Conservation (phyloP, 2,113 vertebrate genomes). For the Channa argus region DNA sequence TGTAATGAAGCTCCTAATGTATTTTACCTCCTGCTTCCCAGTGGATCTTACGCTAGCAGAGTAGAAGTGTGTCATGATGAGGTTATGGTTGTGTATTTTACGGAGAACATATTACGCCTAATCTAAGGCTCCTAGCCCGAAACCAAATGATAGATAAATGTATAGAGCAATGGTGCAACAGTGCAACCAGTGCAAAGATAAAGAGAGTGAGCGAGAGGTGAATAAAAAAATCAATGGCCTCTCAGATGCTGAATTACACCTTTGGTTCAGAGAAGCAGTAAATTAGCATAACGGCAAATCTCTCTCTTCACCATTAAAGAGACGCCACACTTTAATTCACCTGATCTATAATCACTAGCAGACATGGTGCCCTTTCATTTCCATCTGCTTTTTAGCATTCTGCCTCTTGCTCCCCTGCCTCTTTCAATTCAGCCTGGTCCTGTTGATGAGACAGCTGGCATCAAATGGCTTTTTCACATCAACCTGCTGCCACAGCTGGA, state of each 20-base stretch:
- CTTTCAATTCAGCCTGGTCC: slow-evolving; percentile 35
- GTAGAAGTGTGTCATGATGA: background rate
- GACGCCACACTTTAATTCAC: slow-evolving; percentile 61
- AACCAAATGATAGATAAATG: slow-evolving; percentile 61
- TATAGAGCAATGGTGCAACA: slow-evolving; percentile 30
- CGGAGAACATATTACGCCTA: background rate
- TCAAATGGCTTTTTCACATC: slow-evolving; percentile 62
- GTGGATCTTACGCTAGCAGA: background rate
- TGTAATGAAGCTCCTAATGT: slow-evolving; percentile 35
- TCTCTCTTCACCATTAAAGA: slow-evolving; percentile 48
- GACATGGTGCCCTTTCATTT: slow-evolving; percentile 62
- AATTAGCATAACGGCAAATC: slow-evolving; percentile 64
- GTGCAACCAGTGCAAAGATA: slow-evolving; percentile 9
- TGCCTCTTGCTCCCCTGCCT: slow-evolving; percentile 38
- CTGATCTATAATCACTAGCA: slow-evolving; percentile 67
- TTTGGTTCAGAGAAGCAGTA: slow-evolving; percentile 58
- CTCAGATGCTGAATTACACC: slow-evolving; percentile 62
- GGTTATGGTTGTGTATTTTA: slow-evolving; percentile 1
- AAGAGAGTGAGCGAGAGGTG: slow-evolving; percentile 20
- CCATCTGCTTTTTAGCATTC: slow-evolving; percentile 51
- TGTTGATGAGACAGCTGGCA: slow-evolving; percentile 64
- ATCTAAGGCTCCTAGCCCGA: slow-evolving; percentile 51
- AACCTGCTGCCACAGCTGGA: slow-evolving; percentile 50
- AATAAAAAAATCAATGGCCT: slow-evolving; percentile 66
- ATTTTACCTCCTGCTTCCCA: slow-evolving; percentile 26